These are phyloP conservation scores for Entomobrya multifasciata DNA, from an alignment of 2,888 invertebrate species.

Conservation along the genomic window DNA sequence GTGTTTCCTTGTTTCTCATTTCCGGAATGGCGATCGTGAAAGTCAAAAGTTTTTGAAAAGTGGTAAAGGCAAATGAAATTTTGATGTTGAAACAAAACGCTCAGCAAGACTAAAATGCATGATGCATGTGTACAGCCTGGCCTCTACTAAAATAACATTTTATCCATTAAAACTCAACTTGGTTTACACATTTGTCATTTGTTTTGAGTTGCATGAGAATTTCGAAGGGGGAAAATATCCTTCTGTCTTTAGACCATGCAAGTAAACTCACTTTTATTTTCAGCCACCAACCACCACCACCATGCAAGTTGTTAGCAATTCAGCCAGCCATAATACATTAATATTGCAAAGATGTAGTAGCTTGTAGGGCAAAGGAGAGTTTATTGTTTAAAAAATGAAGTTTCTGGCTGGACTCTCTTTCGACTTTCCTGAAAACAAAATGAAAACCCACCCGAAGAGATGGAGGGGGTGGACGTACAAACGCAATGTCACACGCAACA, in stretches of 20 bases:
- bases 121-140: background rate
- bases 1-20: constrained; percentile 30
- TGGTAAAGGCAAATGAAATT: background rate
- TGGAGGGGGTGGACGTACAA: background rate
- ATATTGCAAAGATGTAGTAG: background rate
- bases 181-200: too few relatives aligned
- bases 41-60: constrained; percentile 10
- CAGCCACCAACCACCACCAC: too few relatives aligned
- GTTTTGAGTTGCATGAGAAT: too few relatives aligned
- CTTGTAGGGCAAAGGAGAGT: background rate
- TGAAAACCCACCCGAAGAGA: background rate
- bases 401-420: background rate
- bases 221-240: too few relatives aligned
- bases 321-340: background rate
- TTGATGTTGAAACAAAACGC: background rate
- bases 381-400: background rate
- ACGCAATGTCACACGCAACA: constrained; percentile 58
- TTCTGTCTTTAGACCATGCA: too few relatives aligned
- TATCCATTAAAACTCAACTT: too few relatives aligned
- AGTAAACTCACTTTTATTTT: too few relatives aligned
- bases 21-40: constrained; percentile 20
- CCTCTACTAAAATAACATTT: background rate
- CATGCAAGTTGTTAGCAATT: too few relatives aligned
- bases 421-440: background rate
- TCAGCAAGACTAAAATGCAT: too few relatives aligned